Base-by-base conservation (phyloP, 1,140 invertebrate species). In the Cryptotermes secundus region DNA sequence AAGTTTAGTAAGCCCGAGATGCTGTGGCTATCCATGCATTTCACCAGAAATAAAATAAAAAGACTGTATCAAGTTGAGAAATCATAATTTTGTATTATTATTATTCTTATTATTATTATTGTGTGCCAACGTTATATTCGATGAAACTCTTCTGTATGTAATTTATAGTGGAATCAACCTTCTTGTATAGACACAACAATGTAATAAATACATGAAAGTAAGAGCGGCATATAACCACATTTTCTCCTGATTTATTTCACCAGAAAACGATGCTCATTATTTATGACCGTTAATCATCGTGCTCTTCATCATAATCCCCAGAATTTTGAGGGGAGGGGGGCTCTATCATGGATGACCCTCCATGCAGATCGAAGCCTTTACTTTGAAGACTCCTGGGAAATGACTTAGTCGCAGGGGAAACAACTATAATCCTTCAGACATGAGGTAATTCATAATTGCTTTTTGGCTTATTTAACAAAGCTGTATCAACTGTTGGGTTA, bases 1-100 rank as follows among this genome's bases (percentile, higher is more conserved):
- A 31, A 72, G 26, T n/a, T 72, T 72, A 72, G 6, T 31, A 72
- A n/a, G 59, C 53, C 3, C 6, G 59, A 72, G 59, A 72, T 31
- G 9, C 59, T 72, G 59, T n/a, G 59, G 16, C n/a, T 14, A 72
- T 72, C 12, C 59, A 72, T 26, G 59, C 59, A n/a, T 72, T 72
- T 72, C n/a, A 72, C 26, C 59, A 72, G 26, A n/a, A 72, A 31
- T 10, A 72, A 7, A n/a, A 72, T 31, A n/a, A 12, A 38, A 72
- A 72, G 59, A 72, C 59, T 72, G 59, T 72, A 72, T 72, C 59
- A 72, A 72, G 59, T n/a, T 72, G 59, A 72, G 59, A 31, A n/a
- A 72, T 72, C n/a, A n/a, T 72, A 72, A 12, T 72, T 59, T 59
- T 9, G 4, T 59, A 59, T 59, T 59, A 10, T 26, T 59, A 59